These are phyloP conservation scores for Tringa solitaria DNA, from an alignment of 2,113 vertebrate genomes.

Conservation along the genomic window DNA sequence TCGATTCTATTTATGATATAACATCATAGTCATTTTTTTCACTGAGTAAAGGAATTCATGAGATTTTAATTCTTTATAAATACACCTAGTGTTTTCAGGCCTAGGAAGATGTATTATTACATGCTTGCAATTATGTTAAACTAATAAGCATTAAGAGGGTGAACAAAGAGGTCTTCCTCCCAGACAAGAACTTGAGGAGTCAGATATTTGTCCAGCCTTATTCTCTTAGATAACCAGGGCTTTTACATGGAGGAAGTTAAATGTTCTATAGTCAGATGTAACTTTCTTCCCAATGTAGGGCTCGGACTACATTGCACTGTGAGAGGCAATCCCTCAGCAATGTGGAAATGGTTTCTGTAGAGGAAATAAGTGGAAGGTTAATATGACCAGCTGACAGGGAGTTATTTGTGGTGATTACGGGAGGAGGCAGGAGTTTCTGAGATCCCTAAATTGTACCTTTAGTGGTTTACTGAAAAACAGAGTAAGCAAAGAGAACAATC, in stretches of 20 bases:
- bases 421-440: background rate
- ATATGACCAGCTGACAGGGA: background rate
- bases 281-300: accelerated
- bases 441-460: background rate
- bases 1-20: background rate
- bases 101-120: background rate
- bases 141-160: background rate
- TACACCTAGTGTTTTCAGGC: background rate
- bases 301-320: background rate
- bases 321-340: background rate
- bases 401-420: background rate
- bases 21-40: background rate
- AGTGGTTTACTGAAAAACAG: background rate
- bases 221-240: background rate
- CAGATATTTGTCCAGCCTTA: background rate
- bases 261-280: background rate
- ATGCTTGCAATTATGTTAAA: background rate
- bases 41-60: background rate
- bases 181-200: background rate
- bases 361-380: background rate
- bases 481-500: background rate
- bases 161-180: background rate
- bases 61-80: background rate
- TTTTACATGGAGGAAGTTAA: background rate
- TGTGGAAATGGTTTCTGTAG: background rate